A percentile compares a stretch with the other conserved stretches of the same genome.
Conservation (phyloP, 2,797 vertebrate genomes). For the Tenualosa ilisha region DNA sequence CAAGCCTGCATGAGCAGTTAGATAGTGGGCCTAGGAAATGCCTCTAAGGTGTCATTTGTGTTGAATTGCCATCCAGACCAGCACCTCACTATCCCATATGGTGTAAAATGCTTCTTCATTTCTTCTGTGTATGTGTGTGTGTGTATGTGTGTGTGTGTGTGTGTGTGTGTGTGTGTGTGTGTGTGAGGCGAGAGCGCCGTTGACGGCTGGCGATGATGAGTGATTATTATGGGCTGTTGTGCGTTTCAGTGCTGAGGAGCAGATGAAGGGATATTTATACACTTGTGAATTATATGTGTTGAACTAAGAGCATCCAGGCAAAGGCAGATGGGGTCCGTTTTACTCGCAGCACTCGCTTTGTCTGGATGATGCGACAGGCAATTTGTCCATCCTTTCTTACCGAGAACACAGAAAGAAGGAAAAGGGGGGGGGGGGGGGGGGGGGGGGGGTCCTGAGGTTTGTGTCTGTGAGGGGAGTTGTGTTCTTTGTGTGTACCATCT, state of each 20-base stretch:
- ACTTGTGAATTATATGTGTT: background rate
- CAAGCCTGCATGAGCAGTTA: background rate
- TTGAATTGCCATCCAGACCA: background rate
- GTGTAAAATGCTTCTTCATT: background rate
- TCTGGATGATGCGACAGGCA: background rate
- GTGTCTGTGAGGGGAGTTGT: background rate
- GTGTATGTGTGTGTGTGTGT: background rate
- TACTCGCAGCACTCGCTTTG: background rate
- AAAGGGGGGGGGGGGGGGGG: background rate
- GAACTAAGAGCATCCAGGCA: background rate
- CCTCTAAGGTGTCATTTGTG: background rate
- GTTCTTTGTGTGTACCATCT: background rate
- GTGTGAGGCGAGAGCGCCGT: background rate
- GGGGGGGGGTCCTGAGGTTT: background rate
- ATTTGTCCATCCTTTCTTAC: background rate
- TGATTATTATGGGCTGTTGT: background rate
- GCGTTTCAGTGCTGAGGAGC: background rate
- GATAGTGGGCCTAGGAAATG: background rate
- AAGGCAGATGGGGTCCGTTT: background rate
- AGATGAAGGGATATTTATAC: background rate
- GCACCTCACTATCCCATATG: background rate
- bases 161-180: background rate
- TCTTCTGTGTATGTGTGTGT: background rate
- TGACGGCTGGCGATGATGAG: background rate
- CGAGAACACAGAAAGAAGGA: background rate